Base-by-base conservation (phyloP, 1,140 invertebrate species). In the Agrilus planipennis region DNA sequence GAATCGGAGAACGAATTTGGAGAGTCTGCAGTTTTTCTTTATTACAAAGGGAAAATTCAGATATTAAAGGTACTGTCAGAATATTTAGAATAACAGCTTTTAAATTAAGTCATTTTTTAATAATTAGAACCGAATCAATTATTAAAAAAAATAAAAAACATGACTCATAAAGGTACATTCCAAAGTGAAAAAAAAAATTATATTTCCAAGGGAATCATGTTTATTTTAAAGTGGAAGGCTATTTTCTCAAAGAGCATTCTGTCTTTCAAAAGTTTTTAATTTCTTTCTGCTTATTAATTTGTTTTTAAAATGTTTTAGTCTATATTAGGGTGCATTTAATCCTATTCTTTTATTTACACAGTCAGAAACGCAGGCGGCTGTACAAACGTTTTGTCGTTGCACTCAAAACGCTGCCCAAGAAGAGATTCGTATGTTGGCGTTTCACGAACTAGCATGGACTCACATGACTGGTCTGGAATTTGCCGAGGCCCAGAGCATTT, bases 391-490 rank as follows among this genome's bases (percentile, higher is more conserved):
- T 47, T 60, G 70, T 42, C 62, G 62, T 40, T 77, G 79, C 4
- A 67, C 77, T 10, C 62, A 70, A 6, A 67, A 68, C 25, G 72
- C 77, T n/a, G 61, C 64, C 17, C 76, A 81, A 51, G 61, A 76
- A 25, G 80, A 84, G 60, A 65, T 83, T 1, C 75, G 77, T 55
- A 60, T 82, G 6, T 67, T 65, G 36, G 79, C 77, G 45, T 55
- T 81, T 4, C 80, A 83, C 57, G 81, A 84, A 60, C 73, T 78
- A 15, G 79, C 75, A 25, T 83, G 79, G 79, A 81, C 78, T 52
- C 68, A 78, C 49, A 53, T 83, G 15, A 76, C 81, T 46, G 68
- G 70, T 30, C 60, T 84, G 21, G 69, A 74, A 47, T 82, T 72
- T 62, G 57, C 62, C 19, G 60, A 72, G 42, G 72, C 76, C 2